These are phyloP conservation scores for Carassius gibelio DNA, from an alignment of 2,113 vertebrate species.

Conservation along the genomic window DNA sequence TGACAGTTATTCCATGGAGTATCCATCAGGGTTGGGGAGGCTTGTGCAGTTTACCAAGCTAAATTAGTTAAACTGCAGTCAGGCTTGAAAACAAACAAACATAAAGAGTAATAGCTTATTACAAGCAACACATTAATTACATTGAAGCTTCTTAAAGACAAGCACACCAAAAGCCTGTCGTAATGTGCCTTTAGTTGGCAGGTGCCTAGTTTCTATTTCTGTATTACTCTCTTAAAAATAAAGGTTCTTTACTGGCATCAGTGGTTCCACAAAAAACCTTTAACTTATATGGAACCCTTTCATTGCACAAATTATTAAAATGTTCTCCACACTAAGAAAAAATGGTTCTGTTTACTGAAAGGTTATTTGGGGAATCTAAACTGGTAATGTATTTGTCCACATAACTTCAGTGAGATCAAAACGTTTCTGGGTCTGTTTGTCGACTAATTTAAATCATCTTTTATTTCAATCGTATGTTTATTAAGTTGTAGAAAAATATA, in stretches of 20 bases:
- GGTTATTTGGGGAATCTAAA: too few species aligned
- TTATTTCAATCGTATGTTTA: too few species aligned
- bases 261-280: too few species aligned
- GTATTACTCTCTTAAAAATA: neutral
- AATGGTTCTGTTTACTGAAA: too few species aligned
- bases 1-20: neutral
- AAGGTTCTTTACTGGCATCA: neutral
- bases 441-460: too few species aligned
- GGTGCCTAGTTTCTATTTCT: neutral
- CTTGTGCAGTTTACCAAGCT: neutral
- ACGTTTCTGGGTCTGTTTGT: too few species aligned
- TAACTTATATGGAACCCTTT: too few species aligned
- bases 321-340: too few species aligned
- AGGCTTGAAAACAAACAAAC: neutral
- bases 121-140: neutral
- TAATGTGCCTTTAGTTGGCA: neutral
- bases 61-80: neutral
- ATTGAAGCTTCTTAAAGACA: neutral
- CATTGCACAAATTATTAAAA: too few species aligned
- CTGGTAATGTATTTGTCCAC: too few species aligned
- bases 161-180: neutral
- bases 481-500: too few species aligned
- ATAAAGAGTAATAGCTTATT: neutral
- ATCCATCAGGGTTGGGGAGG: neutral
- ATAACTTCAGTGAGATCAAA: too few species aligned